phyloP scores from a whole-genome alignment of 2,888 invertebrate genomes.

The Osedax fenrisi region DNA sequence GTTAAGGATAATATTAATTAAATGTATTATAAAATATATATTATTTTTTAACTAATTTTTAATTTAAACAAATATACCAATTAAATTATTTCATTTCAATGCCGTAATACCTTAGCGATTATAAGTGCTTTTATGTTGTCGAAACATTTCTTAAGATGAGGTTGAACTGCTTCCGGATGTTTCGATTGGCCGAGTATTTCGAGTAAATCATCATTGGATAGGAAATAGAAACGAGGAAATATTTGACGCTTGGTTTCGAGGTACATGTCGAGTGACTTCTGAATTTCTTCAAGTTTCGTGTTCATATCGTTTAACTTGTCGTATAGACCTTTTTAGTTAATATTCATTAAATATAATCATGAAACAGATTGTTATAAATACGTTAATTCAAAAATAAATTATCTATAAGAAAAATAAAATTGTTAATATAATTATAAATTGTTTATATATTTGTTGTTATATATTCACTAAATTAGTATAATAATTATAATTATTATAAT shows the following conservation, averaged over 20 bases:
- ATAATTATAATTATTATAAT: no score
- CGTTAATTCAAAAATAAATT: no score
- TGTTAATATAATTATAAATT: no score
- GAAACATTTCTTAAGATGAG: conserved; percentile 75
- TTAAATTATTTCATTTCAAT: no score
- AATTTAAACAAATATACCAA: no score
- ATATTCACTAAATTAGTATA: no score
- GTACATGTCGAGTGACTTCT: conserved; percentile 71
- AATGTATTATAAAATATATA: no score
- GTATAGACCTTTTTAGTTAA: conserved; percentile 53
- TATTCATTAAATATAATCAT: background rate
- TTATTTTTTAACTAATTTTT: no score
- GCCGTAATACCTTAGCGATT: conserved; percentile 49
- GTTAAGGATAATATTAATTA: no score
- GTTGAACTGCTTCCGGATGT: conserved; percentile 69
- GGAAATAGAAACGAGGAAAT: conserved; percentile 72
- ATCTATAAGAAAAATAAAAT: no score
- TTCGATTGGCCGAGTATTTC: conserved; percentile 77
- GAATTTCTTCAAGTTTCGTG: conserved; percentile 65
- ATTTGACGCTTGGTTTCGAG: conserved; percentile 75
- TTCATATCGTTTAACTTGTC: conserved; percentile 64
- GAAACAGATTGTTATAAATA: no score
- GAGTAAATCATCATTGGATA: conserved; percentile 69
- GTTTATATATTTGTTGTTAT: no score
- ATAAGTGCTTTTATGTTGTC: conserved; percentile 62